A percentile compares a stretch with the other conserved stretches of the same genome.
These are phyloP conservation scores for Daubentonia madagascariensis DNA, from an alignment of 2,113 vertebrate species.

Conservation along the genomic window DNA sequence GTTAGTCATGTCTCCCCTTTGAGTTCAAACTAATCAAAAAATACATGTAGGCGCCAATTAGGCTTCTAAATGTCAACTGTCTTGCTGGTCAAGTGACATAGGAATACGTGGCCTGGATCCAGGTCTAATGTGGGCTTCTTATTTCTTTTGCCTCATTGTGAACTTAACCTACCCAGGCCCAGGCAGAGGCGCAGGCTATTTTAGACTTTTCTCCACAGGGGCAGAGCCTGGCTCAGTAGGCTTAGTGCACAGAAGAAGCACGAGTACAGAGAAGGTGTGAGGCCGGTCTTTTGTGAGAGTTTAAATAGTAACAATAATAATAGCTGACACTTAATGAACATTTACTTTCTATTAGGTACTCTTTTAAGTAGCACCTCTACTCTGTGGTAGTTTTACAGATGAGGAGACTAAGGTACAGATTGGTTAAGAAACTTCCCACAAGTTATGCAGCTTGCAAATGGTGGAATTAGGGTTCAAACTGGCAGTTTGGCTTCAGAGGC, in stretches of 20 bases:
- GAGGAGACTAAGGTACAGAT: neutral
- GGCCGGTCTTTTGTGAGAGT: neutral
- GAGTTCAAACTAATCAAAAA: conserved; percentile 15
- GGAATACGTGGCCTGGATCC: neutral
- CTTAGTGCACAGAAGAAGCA: neutral
- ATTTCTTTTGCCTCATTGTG: neutral
- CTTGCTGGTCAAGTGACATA: neutral
- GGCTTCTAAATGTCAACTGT: neutral
- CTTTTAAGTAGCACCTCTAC: neutral
- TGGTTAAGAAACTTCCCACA: neutral
- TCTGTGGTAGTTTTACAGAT: neutral
- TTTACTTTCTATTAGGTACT: neutral
- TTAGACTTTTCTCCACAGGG: neutral
- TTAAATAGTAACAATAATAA: neutral
- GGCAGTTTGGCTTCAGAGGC: neutral
- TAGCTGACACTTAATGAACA: neutral
- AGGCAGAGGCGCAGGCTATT: neutral
- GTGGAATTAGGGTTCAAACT: neutral
- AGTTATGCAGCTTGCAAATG: neutral
- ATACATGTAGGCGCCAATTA: neutral
- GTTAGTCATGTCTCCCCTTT: neutral
- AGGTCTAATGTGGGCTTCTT: neutral
- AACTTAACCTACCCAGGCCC: neutral
- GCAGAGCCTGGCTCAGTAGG: neutral
- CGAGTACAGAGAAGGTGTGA: neutral